Conservation (phyloP, 2,888 invertebrate species). For the Gymnoscelis rufifasciata region DNA sequence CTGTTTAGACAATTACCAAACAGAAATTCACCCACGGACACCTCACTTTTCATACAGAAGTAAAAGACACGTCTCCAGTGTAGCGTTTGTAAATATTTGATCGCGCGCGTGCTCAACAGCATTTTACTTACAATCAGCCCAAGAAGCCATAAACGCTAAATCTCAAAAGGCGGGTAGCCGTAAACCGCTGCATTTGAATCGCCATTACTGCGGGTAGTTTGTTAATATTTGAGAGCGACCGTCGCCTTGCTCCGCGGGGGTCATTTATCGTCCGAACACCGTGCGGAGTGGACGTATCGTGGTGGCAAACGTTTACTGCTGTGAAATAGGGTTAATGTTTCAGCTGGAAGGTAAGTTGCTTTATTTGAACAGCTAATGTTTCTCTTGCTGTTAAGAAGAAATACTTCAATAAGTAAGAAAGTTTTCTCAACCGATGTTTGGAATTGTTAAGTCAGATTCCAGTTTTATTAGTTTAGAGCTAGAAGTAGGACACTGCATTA, state of each 20-base stretch:
- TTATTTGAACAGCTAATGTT: slow-evolving; percentile 18
- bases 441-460: too few species aligned
- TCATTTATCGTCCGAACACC: slow-evolving; percentile 57
- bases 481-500: too few species aligned
- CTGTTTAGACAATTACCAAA: too few species aligned
- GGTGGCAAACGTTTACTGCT: slow-evolving; percentile 48
- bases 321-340: slow-evolving; percentile 31
- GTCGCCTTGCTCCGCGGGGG: slow-evolving; percentile 48
- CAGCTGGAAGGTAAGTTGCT: slow-evolving; percentile 22
- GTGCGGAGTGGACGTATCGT: slow-evolving; percentile 49
- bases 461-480: too few species aligned
- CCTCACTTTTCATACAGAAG: slow-evolving; percentile 4
- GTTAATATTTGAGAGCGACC: slow-evolving; percentile 68
- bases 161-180: slow-evolving; percentile 38
- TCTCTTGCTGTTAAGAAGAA: neutral
- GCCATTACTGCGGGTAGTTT: slow-evolving; percentile 60
- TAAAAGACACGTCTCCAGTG: slow-evolving; percentile 6
- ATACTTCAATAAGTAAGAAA: too few species aligned
- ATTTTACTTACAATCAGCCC: slow-evolving; percentile 31
- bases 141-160: slow-evolving; percentile 32
- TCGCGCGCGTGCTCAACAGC: slow-evolving; percentile 16
- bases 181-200: slow-evolving; percentile 57
- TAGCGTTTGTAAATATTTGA: slow-evolving; percentile 12
- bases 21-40: neutral
- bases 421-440: too few species aligned